Percentiles rank a stretch among this genome's conserved stretches.
These are phyloP conservation scores for Ceraclea dissimilis DNA, from an alignment of 2,888 invertebrate genomes.

Conservation along the genomic window DNA sequence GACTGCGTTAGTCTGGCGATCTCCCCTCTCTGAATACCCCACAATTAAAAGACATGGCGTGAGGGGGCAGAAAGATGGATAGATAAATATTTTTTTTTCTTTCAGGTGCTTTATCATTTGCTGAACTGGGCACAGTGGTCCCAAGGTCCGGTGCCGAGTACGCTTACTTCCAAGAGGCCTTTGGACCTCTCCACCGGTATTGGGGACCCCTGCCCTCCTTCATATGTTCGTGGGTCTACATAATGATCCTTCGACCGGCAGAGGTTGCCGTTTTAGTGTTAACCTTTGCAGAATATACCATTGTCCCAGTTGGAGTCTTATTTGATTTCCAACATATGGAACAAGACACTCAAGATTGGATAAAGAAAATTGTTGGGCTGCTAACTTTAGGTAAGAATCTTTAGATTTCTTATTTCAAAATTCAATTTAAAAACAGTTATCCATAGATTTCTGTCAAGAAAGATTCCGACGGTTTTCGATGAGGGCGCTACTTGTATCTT, in stretches of 20 bases:
- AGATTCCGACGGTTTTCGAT: too few species aligned
- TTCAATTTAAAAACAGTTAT: background rate
- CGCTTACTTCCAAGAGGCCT: constrained; percentile 69
- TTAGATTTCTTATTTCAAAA: background rate
- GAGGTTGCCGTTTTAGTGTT: constrained; percentile 70
- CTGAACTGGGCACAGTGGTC: constrained; percentile 72
- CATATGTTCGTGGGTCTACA: constrained; percentile 70
- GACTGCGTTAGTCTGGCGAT: too few species aligned
- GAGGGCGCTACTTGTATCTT: too few species aligned
- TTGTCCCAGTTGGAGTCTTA: constrained; percentile 50
- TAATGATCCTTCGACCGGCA: constrained; percentile 65
- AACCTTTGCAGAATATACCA: constrained; percentile 69
- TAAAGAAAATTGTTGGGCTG: constrained; percentile 57
- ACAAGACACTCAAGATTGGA: constrained; percentile 36
- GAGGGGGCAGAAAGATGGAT: too few species aligned
- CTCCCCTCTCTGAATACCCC: too few species aligned
- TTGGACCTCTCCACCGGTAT: constrained; percentile 57
- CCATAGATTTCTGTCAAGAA: background rate
- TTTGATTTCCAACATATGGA: constrained; percentile 37
- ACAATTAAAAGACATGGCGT: too few species aligned
- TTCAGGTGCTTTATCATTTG: constrained; percentile 73
- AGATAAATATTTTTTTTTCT: too few species aligned
- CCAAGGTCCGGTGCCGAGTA: constrained; percentile 77
- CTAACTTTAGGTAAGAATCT: constrained; percentile 51
- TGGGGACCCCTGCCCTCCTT: constrained; percentile 70